Evolutionary conservation across 2,113 vertebrate genomes (phyloP).

Genomic region (Ibidorhyncha struthersii): DNA sequence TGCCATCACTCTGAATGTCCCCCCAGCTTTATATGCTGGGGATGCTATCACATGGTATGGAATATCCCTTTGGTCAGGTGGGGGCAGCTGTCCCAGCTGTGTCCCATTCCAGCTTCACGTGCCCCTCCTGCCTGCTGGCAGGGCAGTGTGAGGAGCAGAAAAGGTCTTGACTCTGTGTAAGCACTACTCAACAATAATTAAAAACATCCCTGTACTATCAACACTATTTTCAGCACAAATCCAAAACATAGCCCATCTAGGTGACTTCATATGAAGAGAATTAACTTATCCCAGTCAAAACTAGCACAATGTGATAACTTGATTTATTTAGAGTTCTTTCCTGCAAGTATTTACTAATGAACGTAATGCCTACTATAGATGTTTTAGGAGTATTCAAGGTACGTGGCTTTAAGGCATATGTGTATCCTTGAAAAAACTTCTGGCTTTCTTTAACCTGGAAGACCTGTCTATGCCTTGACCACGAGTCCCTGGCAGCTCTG

Average conservation of each 20-base stretch:
- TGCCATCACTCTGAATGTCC: rapidly evolving
- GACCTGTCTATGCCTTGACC: background rate
- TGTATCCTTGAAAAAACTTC: background rate
- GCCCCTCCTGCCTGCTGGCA: rapidly evolving
- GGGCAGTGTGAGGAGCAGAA: background rate
- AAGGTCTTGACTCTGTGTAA: background rate
- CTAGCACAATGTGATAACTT: background rate
- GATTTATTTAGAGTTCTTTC: background rate
- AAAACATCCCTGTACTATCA: background rate
- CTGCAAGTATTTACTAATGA: background rate
- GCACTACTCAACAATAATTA: rapidly evolving
- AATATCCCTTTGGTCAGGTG: background rate
- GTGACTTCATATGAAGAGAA: background rate
- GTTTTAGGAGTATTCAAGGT: background rate
- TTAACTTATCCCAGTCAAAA: background rate
- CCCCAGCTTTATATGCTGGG: background rate
- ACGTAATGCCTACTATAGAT: background rate
- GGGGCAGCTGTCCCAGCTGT: background rate
- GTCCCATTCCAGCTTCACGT: background rate
- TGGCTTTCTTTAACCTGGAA: background rate
- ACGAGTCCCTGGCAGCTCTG: background rate
- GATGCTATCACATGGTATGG: rapidly evolving
- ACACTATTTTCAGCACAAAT: background rate
- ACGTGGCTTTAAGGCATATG: background rate
- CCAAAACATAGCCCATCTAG: background rate